These are phyloP conservation scores for Coccyzus lansbergi DNA, from an alignment of 2,797 vertebrate genomes.

Conservation along the genomic window DNA sequence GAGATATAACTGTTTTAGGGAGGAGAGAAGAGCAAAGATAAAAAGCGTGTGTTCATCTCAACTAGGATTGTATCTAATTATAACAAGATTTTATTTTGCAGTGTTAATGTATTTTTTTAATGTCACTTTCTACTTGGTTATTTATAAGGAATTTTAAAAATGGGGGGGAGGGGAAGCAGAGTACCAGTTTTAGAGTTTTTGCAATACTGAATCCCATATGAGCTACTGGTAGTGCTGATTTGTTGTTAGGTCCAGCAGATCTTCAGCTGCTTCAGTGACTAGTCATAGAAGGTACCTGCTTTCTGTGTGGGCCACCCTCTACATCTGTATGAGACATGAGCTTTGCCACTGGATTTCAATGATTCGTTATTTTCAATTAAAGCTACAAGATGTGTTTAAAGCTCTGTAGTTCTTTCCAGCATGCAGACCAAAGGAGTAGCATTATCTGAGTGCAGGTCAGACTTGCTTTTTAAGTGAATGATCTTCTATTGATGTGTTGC, in stretches of 20 bases:
- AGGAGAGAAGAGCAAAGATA: background rate
- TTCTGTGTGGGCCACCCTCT: background rate
- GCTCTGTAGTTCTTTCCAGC: background rate
- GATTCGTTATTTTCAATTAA: background rate
- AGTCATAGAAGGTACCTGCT: background rate
- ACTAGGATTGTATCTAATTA: background rate
- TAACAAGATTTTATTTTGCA: background rate
- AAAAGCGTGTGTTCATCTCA: background rate
- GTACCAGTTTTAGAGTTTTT: background rate
- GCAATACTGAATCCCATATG: background rate
- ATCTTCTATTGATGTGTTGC: background rate
- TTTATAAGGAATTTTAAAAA: background rate
- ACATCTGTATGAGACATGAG: background rate
- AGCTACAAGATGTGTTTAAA: background rate
- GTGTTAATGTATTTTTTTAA: background rate
- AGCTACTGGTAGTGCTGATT: background rate
- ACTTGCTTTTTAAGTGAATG: background rate
- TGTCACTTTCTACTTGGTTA: background rate
- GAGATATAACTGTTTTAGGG: background rate
- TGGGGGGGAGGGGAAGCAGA: background rate
- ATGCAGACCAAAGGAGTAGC: background rate
- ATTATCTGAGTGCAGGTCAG: fast-evolving
- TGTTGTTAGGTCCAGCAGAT: background rate
- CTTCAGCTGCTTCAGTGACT: background rate
- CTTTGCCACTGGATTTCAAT: background rate